Evolutionary conservation across 2,797 vertebrate genomes (phyloP), one percentile per base, ranked within the genome.

Genomic region (Hyperoplus lanceolatus): DNA sequence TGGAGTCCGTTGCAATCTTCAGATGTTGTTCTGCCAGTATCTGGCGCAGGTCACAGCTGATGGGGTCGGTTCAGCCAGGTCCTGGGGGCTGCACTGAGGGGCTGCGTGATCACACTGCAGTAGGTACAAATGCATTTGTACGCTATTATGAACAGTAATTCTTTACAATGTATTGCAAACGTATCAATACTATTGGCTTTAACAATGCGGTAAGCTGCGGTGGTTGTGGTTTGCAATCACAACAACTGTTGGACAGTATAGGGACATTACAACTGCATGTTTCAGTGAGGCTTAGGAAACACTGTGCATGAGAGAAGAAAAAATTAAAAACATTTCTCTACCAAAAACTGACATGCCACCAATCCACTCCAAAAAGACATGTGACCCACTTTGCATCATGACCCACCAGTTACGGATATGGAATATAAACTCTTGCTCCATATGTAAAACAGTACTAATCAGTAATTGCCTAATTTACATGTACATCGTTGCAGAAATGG

Each of bases 391-490:
- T 79, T 62, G 9, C 55, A 18, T 54, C 63, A 68, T 71, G 45
- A 73, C 68, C 53, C 51, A 48, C 41, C 41, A 55, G 36, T 69
- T 67, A 56, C 81, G 11, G 49, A 51, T 5, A 62, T 42, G 21
- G n/a, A n/a, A 43, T 56, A 53, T 43, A 63, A 73, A 50, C 1
- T 4, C 36, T 18, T 49, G 38, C 54, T 73, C 65, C 66, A 68
- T 81, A 71, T 83, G 53, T 73, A 53, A 76, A 85, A 83, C 72
- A 64, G 49, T 71, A 46, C 75, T 85, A 79, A 88, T 69, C 55
- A 70, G 55, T 81, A 87, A 90, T 80, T 82, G 66, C 77, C 55
- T 91, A 21, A 87, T 90, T 83, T 90, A 36, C 71, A 92, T 90
- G 60, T 57, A 77, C 82, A 85, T 85, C 16, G 21, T 74, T 58